Conservation (phyloP, 92 coral and sea anemone species). For the Heliopora coerulea region DNA sequence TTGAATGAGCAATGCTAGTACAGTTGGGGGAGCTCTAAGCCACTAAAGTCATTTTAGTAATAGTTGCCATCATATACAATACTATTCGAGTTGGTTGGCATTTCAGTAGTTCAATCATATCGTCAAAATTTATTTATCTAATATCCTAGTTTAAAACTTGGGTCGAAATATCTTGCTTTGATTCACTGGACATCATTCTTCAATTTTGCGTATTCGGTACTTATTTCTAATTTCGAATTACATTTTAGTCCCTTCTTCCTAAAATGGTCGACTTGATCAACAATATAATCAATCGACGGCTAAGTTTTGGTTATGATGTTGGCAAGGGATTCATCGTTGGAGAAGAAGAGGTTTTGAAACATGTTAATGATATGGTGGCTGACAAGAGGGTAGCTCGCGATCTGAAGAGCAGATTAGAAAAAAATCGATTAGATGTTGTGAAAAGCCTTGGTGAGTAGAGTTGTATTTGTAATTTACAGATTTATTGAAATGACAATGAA, state of each 20-base stretch:
- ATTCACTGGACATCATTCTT: too few species aligned
- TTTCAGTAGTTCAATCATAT: too few species aligned
- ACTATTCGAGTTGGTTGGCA: too few species aligned
- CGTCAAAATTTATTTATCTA: too few species aligned
- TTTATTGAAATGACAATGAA: too few species aligned
- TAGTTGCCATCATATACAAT: too few species aligned
- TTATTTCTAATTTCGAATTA: background rate
- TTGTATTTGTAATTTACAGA: background rate
- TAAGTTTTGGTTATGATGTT: conserved; percentile 96
- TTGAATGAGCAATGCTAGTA: too few species aligned
- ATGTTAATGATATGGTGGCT: conserved; percentile 93
- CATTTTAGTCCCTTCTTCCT: conserved; percentile 76
- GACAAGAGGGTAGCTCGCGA: conserved; percentile 91
- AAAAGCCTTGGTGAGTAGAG: conserved; percentile 77
- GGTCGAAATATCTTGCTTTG: too few species aligned
- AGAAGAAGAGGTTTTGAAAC: conserved; percentile 92
- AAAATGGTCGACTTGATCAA: conserved; percentile 72
- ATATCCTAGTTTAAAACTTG: too few species aligned
- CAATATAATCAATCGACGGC: conserved; percentile 76
- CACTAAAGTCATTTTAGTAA: too few species aligned
- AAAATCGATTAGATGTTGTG: conserved; percentile 84
- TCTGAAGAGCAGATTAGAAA: conserved; percentile 83
- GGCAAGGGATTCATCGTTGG: conserved; percentile 97
- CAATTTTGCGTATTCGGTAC: too few species aligned
- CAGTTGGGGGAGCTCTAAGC: too few species aligned